Conservation (phyloP, 2,888 invertebrate species). For the Zaprionus obscuricornis region DNA sequence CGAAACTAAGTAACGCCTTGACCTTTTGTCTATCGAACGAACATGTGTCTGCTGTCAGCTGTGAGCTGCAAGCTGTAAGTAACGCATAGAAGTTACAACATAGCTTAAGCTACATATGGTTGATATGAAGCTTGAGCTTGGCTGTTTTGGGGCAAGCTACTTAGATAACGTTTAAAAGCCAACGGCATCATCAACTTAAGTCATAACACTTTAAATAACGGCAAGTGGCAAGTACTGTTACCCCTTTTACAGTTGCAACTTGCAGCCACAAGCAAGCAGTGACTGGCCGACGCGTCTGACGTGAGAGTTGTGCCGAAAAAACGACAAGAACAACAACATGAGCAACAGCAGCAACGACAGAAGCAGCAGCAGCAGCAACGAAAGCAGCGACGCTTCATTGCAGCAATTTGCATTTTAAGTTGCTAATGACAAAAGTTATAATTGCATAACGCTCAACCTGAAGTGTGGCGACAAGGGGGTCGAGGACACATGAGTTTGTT, state of each 20-base stretch:
- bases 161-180: constrained; percentile 70
- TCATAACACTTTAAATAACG: constrained; percentile 71
- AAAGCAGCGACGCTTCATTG: constrained; percentile 78
- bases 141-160: constrained; percentile 56
- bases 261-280: not conserved
- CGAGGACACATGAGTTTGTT: constrained; percentile 35
- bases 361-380: constrained; percentile 33
- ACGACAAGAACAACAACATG: constrained; percentile 38
- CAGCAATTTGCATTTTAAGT: constrained; percentile 80
- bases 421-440: constrained; percentile 82
- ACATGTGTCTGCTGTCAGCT: constrained; percentile 23
- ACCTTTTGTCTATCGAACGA: constrained; percentile 5
- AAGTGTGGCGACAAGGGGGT: constrained; percentile 17
- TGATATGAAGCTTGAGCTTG: constrained; percentile 18
- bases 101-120: constrained; percentile 42
- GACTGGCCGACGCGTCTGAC: constrained; percentile 17
- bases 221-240: constrained; percentile 18
- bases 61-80: too few relatives aligned
- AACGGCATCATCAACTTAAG: constrained; percentile 58
- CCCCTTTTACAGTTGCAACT: not conserved
- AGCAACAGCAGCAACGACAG: constrained; percentile 44
- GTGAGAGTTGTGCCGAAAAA: constrained; percentile 46
- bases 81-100: too few relatives aligned
- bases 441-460: constrained; percentile 80
- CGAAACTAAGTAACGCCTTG: constrained; percentile 25